These are phyloP conservation scores for Eupithecia dodoneata DNA, from an alignment of 2,888 invertebrate species.

Conservation along the genomic window DNA sequence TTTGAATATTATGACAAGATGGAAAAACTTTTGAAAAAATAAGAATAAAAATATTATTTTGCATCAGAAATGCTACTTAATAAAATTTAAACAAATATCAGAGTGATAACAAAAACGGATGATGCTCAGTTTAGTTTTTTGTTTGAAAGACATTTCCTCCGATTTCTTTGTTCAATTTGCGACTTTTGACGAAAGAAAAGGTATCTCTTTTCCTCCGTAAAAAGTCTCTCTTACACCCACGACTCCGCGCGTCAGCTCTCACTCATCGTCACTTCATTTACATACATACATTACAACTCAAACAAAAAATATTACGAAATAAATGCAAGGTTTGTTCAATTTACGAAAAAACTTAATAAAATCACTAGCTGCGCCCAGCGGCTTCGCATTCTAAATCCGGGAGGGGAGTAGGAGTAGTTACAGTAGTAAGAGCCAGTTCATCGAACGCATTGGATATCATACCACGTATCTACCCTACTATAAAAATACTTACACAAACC, in stretches of 20 bases:
- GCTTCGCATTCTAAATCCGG: too few species aligned
- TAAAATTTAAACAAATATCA: neutral
- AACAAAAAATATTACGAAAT: too few species aligned
- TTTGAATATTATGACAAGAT: neutral
- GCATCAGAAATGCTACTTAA: neutral
- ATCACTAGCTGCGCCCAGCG: too few species aligned
- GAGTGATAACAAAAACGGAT: neutral
- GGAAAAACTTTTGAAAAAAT: slow-evolving; percentile 1
- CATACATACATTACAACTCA: too few species aligned
- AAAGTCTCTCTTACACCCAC: too few species aligned
- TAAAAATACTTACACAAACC: slow-evolving; percentile 29
- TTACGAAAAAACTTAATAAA: too few species aligned
- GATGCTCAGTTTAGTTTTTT: neutral
- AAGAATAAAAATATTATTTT: neutral
- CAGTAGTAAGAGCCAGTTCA: neutral
- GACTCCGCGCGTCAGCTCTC: too few species aligned
- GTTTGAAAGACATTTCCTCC: neutral
- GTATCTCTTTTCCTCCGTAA: too few species aligned
- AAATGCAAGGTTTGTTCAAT: too few species aligned
- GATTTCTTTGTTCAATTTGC: neutral
- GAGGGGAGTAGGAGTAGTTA: too few species aligned
- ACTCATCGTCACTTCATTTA: too few species aligned
- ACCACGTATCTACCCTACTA: neutral
- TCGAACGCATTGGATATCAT: neutral
- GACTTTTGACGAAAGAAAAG: neutral